These are phyloP conservation scores for Lasiurus borealis DNA, from an alignment of 2,113 vertebrate species.

Conservation along the genomic window DNA sequence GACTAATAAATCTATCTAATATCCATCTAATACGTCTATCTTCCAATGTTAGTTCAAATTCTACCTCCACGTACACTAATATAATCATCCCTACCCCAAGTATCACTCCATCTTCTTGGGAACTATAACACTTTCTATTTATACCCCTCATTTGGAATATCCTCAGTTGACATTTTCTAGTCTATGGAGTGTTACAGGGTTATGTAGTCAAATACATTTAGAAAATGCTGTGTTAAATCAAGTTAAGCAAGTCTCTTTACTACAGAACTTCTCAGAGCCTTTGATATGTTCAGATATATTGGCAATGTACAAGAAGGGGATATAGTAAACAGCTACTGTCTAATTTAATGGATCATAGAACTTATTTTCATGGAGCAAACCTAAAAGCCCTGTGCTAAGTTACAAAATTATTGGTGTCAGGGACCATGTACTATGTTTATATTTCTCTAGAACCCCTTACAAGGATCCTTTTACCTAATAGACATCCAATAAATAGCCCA, in stretches of 20 bases:
- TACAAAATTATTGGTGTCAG: constrained; percentile 1
- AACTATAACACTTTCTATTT: background rate
- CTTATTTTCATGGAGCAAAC: background rate
- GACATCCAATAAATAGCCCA: background rate
- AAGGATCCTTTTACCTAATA: background rate
- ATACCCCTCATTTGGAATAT: background rate
- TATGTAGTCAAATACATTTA: background rate
- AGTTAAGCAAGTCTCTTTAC: background rate
- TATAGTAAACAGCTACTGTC: background rate
- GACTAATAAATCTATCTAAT: background rate
- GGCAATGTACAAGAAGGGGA: background rate
- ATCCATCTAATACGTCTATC: background rate
- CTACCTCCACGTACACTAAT: background rate
- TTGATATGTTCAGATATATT: background rate
- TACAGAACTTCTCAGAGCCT: background rate
- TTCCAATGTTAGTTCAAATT: background rate
- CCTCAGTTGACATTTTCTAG: background rate
- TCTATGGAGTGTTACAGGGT: background rate
- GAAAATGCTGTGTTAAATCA: background rate
- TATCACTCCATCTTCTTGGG: background rate
- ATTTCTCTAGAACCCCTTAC: constrained; percentile 10
- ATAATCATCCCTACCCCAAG: background rate
- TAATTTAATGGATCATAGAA: background rate
- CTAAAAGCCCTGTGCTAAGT: background rate
- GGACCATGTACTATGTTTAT: background rate